These are phyloP conservation scores for Dufourea novaeangliae DNA, from an alignment of 1,140 invertebrate genomes.

Conservation along the genomic window DNA sequence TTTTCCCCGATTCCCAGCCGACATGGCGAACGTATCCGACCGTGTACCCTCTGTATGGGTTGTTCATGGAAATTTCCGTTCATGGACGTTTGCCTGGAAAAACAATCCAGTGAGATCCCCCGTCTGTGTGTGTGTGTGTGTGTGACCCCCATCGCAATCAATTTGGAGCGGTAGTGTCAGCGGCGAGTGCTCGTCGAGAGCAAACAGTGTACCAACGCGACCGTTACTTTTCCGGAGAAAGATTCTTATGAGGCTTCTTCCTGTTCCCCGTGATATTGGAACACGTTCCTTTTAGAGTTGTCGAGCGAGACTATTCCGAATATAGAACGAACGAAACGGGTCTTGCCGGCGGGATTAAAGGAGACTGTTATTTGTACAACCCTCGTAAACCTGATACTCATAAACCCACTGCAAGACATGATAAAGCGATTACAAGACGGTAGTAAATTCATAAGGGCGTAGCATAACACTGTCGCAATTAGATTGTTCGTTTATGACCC, in stretches of 20 bases:
- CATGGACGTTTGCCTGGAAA: conserved; percentile 8
- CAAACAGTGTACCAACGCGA: neutral
- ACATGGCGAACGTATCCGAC: neutral
- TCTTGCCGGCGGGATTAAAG: neutral
- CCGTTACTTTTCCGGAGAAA: neutral
- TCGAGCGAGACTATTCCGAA: neutral
- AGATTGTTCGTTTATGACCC: too few relatives aligned
- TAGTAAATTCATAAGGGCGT: too few relatives aligned
- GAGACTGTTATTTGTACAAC: neutral
- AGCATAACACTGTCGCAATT: too few relatives aligned
- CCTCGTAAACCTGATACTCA: neutral
- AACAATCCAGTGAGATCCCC: conserved; percentile 7
- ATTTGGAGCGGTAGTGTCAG: conserved; percentile 6
- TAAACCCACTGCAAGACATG: too few relatives aligned
- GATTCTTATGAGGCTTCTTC: neutral
- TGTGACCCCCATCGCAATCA: conserved; percentile 17
- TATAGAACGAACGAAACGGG: neutral
- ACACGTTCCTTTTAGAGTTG: neutral
- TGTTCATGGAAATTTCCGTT: conserved; percentile 28
- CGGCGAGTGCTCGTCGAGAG: neutral
- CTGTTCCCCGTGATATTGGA: neutral
- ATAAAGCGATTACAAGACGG: too few relatives aligned
- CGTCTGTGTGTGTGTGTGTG: too few relatives aligned
- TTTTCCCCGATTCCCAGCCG: neutral
- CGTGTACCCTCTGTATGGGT: neutral